These are phyloP conservation scores for Apis laboriosa DNA, from an alignment of 1,140 invertebrate species.

Conservation along the genomic window DNA sequence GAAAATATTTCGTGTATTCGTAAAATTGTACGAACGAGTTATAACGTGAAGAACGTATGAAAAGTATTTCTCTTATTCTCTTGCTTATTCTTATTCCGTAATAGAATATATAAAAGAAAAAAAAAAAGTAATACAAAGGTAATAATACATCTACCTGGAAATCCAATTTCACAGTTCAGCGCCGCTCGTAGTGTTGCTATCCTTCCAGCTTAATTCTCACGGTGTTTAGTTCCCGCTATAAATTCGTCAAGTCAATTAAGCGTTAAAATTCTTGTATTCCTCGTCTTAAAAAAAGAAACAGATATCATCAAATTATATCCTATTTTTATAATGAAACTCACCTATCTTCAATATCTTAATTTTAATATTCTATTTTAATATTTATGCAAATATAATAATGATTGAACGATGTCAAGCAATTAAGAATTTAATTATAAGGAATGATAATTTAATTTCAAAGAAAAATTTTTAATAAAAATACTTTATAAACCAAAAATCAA, in stretches of 20 bases:
- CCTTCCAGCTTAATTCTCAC: background rate
- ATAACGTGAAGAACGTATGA: too few species aligned
- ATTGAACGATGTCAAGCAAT: too few species aligned
- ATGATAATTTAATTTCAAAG: too few species aligned
- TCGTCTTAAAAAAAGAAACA: background rate
- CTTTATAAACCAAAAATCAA: too few species aligned
- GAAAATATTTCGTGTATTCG: too few species aligned
- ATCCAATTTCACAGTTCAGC: background rate
- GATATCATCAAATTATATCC: background rate
- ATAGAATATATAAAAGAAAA: background rate
- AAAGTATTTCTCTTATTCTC: background rate
- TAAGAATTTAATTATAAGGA: too few species aligned
- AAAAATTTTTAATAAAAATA: too few species aligned
- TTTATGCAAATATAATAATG: too few species aligned
- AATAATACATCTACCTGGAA: background rate
- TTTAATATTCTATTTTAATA: too few species aligned
- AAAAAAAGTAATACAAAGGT: background rate
- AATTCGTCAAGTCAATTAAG: constrained; percentile 1
- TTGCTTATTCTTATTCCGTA: background rate
- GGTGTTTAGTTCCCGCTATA: background rate
- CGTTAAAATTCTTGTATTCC: background rate
- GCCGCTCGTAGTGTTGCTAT: background rate
- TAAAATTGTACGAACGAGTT: too few species aligned
- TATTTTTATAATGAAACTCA: too few species aligned
- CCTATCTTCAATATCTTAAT: too few species aligned